These are phyloP conservation scores for Priocnemis perturbator DNA, from an alignment of 2,888 invertebrate genomes.

Conservation along the genomic window DNA sequence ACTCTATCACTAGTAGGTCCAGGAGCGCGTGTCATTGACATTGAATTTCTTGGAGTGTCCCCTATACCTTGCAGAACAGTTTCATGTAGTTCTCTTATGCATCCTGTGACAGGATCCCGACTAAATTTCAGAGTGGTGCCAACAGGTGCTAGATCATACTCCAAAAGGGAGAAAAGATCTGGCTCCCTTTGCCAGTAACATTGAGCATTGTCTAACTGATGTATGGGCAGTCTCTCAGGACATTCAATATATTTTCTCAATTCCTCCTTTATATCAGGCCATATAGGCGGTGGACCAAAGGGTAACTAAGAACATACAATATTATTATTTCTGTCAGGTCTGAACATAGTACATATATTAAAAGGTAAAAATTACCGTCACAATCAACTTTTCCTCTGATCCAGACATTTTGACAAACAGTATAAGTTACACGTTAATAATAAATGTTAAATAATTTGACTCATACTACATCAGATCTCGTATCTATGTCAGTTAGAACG, in stretches of 20 bases:
- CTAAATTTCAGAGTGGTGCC: slow-evolving; percentile 78
- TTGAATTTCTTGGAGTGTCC: slow-evolving; percentile 83
- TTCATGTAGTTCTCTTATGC: slow-evolving; percentile 83
- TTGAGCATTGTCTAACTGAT: slow-evolving; percentile 83
- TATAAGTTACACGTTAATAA: not conserved
- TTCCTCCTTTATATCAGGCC: slow-evolving; percentile 81
- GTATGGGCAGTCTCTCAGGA: slow-evolving; percentile 84
- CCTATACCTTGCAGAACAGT: slow-evolving; percentile 79
- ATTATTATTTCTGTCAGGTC: too few species aligned
- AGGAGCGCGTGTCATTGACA: slow-evolving; percentile 88
- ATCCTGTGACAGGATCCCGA: slow-evolving; percentile 86
- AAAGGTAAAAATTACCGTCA: not conserved
- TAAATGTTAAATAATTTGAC: too few species aligned
- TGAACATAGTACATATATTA: not conserved
- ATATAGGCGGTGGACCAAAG: slow-evolving; percentile 80
- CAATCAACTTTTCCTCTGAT: too few species aligned
- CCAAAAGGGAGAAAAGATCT: slow-evolving; percentile 77
- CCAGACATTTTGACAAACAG: not conserved
- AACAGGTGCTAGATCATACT: slow-evolving; percentile 76
- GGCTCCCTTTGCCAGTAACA: slow-evolving; percentile 80
- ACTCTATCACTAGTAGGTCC: slow-evolving; percentile 83
- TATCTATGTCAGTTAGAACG: too few species aligned
- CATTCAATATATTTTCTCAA: slow-evolving; percentile 82
- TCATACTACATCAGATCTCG: too few species aligned
- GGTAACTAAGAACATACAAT: slow-evolving; percentile 62